Evolutionary conservation across 2,113 vertebrate species (phyloP), one percentile per base, ranked within the genome.

Genomic region (Struthio camelus): DNA sequence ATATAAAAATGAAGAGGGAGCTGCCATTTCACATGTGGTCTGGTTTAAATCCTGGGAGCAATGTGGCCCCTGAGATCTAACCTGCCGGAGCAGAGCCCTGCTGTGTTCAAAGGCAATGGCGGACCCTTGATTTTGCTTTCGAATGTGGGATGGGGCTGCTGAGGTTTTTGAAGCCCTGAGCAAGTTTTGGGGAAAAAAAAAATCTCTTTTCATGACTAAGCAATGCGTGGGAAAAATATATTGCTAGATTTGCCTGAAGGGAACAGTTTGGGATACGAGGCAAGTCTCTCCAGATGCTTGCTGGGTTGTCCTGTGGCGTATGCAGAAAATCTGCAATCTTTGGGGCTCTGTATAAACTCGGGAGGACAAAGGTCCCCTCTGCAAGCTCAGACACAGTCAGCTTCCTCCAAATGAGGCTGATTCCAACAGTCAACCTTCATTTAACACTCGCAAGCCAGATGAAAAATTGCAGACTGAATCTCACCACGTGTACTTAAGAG

Each of bases 1-100:
- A 91, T 44, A 77, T 30, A 86, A 96, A 94, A 97, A 97, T 95
- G 85, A 96, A 97, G 96, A 97, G 95, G 96, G 91, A 96, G 94
- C 92, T 98, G 90, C 94, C 80, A 94, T 97, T 98, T 98, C 96
- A 97, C 97, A 98, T 97, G 75, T 97, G 92, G 96, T 98, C 95
- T 97, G 93, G 89, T 98, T 98, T 98, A 98, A 98, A 97, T 97
- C 96, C 96, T 97, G 86, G 82, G 96, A 96, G 96, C 93, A 96
- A 96, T 27, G 82, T 92, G 85, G 95, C 88, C 97, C 96, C 97
- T 14, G 73, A 94, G 97, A 97, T 92, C 92, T 85, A 97, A 98
- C 97, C 94, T 98, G 97, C 87, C 92, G 90, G 85, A 96, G 61
- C 73, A 92, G 87, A 87, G 91, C 69, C 97, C 97, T 16, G 93